These are phyloP conservation scores for Drosophila mimica DNA, from an alignment of 2,888 invertebrate species.

Conservation along the genomic window DNA sequence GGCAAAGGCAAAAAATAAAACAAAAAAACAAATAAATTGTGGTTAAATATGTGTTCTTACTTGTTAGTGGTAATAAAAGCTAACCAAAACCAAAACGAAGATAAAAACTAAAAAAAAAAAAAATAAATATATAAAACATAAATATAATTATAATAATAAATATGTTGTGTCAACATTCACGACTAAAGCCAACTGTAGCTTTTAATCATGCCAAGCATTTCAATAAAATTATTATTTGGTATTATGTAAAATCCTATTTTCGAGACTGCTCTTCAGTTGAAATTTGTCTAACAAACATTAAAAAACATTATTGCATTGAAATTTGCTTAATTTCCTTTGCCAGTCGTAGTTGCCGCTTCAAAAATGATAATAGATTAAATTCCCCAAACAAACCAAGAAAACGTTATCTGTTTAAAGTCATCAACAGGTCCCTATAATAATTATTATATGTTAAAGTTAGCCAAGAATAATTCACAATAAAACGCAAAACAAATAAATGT, in stretches of 20 bases:
- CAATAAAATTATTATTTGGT: constrained; percentile 44
- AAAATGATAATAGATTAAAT: constrained; percentile 27
- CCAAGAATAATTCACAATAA: constrained; percentile 31
- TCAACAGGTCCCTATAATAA: constrained; percentile 47
- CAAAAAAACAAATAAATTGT: constrained; percentile 67
- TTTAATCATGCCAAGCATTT: constrained; percentile 77
- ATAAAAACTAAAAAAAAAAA: constrained; percentile 24
- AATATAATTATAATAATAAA: constrained; percentile 30
- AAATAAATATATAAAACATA: constrained; percentile 20
- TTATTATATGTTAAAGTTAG: constrained; percentile 25
- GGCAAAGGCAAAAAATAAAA: constrained; percentile 28
- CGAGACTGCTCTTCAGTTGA: constrained; percentile 37
- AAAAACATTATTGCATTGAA: constrained; percentile 8
- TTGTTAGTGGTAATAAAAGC: constrained; percentile 75
- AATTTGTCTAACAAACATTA: constrained; percentile 17
- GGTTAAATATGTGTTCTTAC: constrained; percentile 83
- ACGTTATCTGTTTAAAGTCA: constrained; percentile 11
- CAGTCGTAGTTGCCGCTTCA: constrained; percentile 38
- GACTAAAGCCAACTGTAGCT: constrained; percentile 64
- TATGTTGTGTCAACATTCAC: constrained; percentile 58
- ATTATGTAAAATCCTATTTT: constrained; percentile 42
- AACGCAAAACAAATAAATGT: constrained; percentile 46
- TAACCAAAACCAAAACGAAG: constrained; percentile 43
- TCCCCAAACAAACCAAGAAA: constrained; percentile 2
- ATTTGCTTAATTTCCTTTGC: constrained; percentile 14